A percentile compares a stretch with the other conserved stretches of the same genome.
Conservation (phyloP, 53 echinoderm and acorn worm genomes). For the Paelopatides confundens region DNA sequence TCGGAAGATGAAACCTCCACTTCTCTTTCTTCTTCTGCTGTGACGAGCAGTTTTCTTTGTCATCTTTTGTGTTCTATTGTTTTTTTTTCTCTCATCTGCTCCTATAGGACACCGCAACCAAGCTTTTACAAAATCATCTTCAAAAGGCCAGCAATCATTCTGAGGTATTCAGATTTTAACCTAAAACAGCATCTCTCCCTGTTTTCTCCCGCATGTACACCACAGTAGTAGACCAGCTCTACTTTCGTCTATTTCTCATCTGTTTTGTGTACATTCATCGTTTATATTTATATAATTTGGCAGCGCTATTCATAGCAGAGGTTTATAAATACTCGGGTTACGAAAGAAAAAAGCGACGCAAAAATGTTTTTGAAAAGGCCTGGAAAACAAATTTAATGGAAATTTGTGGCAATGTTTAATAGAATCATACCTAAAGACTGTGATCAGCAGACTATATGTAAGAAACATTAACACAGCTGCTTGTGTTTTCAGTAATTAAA, state of each 20-base stretch:
- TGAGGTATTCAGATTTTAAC: conserved; percentile 36
- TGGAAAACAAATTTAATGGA: no score
- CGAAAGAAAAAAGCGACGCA: neutral
- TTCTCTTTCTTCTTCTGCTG: neutral
- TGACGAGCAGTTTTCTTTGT: conserved; percentile 13
- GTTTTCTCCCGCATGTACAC: conserved; percentile 17
- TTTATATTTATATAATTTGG: no score
- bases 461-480: no score
- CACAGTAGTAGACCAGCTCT: neutral
- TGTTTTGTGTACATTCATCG: neutral
- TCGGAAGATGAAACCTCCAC: conserved; percentile 16
- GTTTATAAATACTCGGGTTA: no score
- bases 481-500: no score
- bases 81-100: conserved; percentile 73
- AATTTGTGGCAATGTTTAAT: no score
- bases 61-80: conserved; percentile 54
- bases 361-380: no score
- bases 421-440: no score
- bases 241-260: neutral
- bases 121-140: conserved; percentile 98
- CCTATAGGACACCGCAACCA: conserved; percentile 95
- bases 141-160: conserved; percentile 74
- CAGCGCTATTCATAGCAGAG: no score
- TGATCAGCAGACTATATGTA: no score
- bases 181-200: neutral